These are phyloP conservation scores for Lethenteron camtschaticum DNA, from an alignment of 2,113 vertebrate genomes.

Conservation along the genomic window DNA sequence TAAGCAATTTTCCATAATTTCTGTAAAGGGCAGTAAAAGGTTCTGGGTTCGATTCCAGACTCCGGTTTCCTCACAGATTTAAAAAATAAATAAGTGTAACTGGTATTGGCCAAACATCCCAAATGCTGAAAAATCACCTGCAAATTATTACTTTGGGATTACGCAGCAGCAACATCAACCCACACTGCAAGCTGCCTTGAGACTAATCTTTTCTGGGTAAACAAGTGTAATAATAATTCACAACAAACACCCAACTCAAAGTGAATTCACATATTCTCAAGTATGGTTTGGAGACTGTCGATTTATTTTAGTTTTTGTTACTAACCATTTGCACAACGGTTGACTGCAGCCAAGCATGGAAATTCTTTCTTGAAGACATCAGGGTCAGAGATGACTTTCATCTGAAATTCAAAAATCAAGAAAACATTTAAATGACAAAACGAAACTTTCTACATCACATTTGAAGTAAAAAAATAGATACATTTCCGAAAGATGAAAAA, in stretches of 20 bases:
- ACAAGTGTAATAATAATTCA: not conserved
- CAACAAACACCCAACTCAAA: not conserved
- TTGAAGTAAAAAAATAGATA: not conserved
- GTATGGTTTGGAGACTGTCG: not conserved
- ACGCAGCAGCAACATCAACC: too few species aligned
- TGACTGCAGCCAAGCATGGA: slow-evolving; percentile 38
- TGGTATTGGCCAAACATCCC: too few species aligned
- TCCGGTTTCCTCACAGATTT: too few species aligned
- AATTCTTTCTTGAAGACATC: slow-evolving; percentile 26
- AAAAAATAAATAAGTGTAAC: too few species aligned
- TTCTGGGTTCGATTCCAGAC: too few species aligned
- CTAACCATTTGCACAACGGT: slow-evolving; percentile 36
- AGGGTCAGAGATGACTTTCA: slow-evolving; percentile 22
- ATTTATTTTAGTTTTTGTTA: not conserved
- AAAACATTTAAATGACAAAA: not conserved
- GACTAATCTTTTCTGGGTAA: not conserved
- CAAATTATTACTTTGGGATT: too few species aligned
- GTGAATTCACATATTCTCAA: not conserved
- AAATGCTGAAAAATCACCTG: too few species aligned
- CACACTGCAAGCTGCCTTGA: not conserved
- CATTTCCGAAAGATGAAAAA: not conserved
- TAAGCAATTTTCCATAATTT: too few species aligned
- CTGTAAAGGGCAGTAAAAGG: too few species aligned
- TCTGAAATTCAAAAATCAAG: slow-evolving; percentile 15
- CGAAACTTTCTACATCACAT: not conserved